Evolutionary conservation across 2,113 vertebrate genomes (phyloP), one percentile per base, ranked within the genome.

Genomic region (Polypterus senegalus): DNA sequence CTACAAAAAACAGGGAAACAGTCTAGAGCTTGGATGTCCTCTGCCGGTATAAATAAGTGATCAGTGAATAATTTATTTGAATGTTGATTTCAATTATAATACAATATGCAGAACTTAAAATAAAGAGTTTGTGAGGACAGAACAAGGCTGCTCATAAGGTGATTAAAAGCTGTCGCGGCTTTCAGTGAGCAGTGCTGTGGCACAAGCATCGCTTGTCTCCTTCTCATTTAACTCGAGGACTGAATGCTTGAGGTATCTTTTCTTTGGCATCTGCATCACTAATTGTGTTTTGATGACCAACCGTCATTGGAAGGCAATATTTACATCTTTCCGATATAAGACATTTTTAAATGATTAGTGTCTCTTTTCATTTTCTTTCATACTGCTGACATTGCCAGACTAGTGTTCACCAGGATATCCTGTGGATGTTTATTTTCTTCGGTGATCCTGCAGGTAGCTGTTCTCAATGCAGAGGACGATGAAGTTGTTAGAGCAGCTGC

Each of bases 381-480:
- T 72, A 69, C 43, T 68, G 4, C 1, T 68, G 67, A 71, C 64
- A 74, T 8, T 69, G 59, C 52, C 62, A 46, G 53, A 45, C 63
- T 47, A 74, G 63, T 49, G 67, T 66, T 68, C 67, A 56, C 63
- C 7, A 3, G 54, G 67, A 65, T 59, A 63, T 45, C 9, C 3
- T 46, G 7, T 59, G 60, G 66, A 54, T 27, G 27, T 27, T 82
- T 80, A 88, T 80, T 83, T 81, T 77, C 74, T 79, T 59, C 77
- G 79, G 46, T 72, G 70, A 44, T 89, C 87, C 46, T 75, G 71
- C 62, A 93, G 78, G 61, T 91, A 92, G 62, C 91, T 95, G 83
- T 97, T 97, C 83, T 98, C 94, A 3, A 98, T 89, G 67, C 96
- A 98, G 4, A 98, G 86, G 55, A 98, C 83, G 48, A 97, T 88